Evolutionary conservation across 1,140 invertebrate genomes (phyloP).

Genomic region (Hylaeus anthracinus): DNA sequence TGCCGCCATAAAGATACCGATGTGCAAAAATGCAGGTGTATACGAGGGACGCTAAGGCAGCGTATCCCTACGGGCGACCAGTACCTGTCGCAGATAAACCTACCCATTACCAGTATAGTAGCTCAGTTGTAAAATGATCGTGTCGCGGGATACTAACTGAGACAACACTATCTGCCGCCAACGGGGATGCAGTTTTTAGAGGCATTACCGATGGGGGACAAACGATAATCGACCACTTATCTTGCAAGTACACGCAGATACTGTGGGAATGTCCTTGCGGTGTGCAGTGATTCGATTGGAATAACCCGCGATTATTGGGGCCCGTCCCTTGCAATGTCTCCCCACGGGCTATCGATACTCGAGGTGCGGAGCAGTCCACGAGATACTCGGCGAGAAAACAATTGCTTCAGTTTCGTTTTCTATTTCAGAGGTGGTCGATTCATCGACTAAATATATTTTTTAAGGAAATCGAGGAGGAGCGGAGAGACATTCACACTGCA

Average conservation of each 20-base stretch:
- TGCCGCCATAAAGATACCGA: slow-evolving; percentile 57
- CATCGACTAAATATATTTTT: too few relatives aligned
- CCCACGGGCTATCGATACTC: neutral
- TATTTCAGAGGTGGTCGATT: too few relatives aligned
- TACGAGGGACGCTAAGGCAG: neutral
- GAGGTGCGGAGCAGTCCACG: too few relatives aligned
- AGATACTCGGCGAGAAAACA: too few relatives aligned
- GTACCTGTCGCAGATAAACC: slow-evolving; percentile 48
- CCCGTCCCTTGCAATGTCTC: neutral
- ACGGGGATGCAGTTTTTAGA: slow-evolving; percentile 53
- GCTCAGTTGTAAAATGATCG: slow-evolving; percentile 55
- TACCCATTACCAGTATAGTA: slow-evolving; percentile 52
- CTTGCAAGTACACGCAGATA: slow-evolving; percentile 30
- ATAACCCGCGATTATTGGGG: slow-evolving; percentile 33
- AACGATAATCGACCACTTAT: slow-evolving; percentile 56
- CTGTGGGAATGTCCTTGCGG: slow-evolving; percentile 30
- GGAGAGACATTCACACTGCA: too few relatives aligned
- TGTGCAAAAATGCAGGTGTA: slow-evolving; percentile 52
- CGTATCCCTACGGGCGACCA: slow-evolving; percentile 30
- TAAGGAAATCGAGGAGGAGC: too few relatives aligned
- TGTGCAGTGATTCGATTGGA: slow-evolving; percentile 19
- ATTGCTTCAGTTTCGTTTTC: too few relatives aligned
- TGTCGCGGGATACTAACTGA: slow-evolving; percentile 39
- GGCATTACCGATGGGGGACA: slow-evolving; percentile 8
- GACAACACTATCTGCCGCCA: slow-evolving; percentile 44